Evolutionary conservation across 2,888 invertebrate genomes (phyloP).

Genomic region (Plemyria rubiginata): DNA sequence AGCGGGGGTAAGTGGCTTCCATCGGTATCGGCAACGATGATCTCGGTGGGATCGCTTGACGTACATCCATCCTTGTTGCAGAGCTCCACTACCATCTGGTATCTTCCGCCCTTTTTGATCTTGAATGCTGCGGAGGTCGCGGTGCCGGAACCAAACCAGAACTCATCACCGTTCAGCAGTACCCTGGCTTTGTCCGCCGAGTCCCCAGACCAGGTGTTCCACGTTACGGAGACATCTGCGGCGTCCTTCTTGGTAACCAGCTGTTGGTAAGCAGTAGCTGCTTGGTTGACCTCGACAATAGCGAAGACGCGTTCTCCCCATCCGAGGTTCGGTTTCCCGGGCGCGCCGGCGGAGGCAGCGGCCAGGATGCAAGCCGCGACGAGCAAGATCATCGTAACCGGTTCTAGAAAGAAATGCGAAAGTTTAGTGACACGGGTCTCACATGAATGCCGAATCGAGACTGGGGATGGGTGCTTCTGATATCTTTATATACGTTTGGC

Average conservation of each 20-base stretch:
- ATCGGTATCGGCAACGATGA: constrained; percentile 78
- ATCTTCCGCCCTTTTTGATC: constrained; percentile 77
- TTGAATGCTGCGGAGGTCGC: constrained; percentile 73
- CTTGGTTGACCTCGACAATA: constrained; percentile 79
- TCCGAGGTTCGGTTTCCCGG: constrained; percentile 74
- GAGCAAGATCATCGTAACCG: constrained; percentile 69
- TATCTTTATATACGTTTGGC: constrained; percentile 76
- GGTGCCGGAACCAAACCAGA: constrained; percentile 68
- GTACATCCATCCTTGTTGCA: constrained; percentile 78
- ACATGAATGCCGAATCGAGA: constrained; percentile 65
- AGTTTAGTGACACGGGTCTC: constrained; percentile 56
- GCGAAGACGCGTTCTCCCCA: constrained; percentile 80
- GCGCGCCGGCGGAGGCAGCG: constrained; percentile 60
- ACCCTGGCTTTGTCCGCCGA: constrained; percentile 68
- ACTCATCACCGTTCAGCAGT: constrained; percentile 67
- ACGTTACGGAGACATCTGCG: constrained; percentile 76
- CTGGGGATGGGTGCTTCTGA: constrained; percentile 67
- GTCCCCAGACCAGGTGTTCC: constrained; percentile 81
- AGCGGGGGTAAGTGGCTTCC: constrained; percentile 79
- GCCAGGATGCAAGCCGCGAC: constrained; percentile 56
- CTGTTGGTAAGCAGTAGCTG: constrained; percentile 80
- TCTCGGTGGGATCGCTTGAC: constrained; percentile 71
- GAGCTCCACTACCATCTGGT: constrained; percentile 74
- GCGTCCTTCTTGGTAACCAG: constrained; percentile 71
- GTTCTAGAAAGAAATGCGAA: constrained; percentile 71